Evolutionary conservation across 2,888 invertebrate genomes (phyloP).

Genomic region (Perizoma affinitatum): DNA sequence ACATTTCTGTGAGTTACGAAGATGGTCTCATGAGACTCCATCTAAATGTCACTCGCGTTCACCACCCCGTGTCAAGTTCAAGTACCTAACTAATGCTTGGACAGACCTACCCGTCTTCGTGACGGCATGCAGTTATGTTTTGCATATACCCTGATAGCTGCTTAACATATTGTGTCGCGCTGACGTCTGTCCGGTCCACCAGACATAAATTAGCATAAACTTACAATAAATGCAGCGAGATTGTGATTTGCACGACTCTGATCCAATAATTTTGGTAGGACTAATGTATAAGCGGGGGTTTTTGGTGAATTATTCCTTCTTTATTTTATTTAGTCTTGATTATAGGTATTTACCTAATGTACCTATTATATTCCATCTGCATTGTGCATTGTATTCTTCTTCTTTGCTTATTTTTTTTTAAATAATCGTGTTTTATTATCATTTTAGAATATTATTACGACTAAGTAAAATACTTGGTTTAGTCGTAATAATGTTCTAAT

Average conservation of each 20-base stretch:
- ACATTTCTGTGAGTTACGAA: conserved; percentile 3
- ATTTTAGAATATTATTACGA: no score
- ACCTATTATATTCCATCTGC: no score
- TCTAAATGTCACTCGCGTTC: conserved; percentile 51
- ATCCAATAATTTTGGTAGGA: conserved; percentile 30
- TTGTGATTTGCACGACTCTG: conserved; percentile 46
- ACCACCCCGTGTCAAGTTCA: conserved; percentile 71
- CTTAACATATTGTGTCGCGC: conserved; percentile 53
- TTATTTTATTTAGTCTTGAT: no score
- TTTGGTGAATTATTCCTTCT: conserved; percentile 7
- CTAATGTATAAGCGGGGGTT: conserved; percentile 4
- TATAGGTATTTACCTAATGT: no score
- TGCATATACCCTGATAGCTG: conserved; percentile 55
- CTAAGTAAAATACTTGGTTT: no score
- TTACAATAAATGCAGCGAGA: conserved; percentile 51
- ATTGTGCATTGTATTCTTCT: no score
- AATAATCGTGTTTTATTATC: no score
- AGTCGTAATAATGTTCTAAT: no score
- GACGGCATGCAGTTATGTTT: conserved; percentile 58
- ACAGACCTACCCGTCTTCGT: conserved; percentile 53
- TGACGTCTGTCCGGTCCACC: conserved; percentile 60
- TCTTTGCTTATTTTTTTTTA: no score
- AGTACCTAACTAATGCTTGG: conserved; percentile 57
- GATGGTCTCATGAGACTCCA: conserved; percentile 13
- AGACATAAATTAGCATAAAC: conserved; percentile 62